Evolutionary conservation across 1,140 invertebrate genomes (phyloP).

Genomic region (Listronotus bonariensis): DNA sequence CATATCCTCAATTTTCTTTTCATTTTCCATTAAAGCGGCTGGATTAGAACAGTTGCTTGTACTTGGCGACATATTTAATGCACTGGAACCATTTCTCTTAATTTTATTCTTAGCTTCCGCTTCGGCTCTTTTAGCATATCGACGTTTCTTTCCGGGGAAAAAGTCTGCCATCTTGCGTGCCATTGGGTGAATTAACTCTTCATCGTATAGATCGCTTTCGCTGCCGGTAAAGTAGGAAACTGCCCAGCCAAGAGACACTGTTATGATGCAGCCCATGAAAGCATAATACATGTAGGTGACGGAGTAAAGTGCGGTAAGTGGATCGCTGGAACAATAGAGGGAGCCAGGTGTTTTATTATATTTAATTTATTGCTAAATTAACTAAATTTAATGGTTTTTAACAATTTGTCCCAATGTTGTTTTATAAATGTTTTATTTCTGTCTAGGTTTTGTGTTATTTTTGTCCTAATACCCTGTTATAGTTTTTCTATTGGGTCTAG

Average conservation of each 20-base stretch:
- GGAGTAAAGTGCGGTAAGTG: constrained; percentile 64
- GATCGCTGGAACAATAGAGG: constrained; percentile 58
- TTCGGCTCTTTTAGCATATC: constrained; percentile 35
- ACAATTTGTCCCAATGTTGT: too few relatives aligned
- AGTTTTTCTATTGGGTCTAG: too few relatives aligned
- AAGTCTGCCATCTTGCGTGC: constrained; percentile 63
- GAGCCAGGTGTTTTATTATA: too few relatives aligned
- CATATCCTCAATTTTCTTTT: constrained; percentile 12
- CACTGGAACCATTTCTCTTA: constrained; percentile 14
- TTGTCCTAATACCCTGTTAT: too few relatives aligned
- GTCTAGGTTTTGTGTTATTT: too few relatives aligned
- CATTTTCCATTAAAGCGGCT: constrained; percentile 2
- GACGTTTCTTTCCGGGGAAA: constrained; percentile 60
- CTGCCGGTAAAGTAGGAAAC: constrained; percentile 67
- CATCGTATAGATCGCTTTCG: constrained; percentile 69
- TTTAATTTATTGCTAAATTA: too few relatives aligned
- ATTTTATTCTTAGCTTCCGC: constrained; percentile 12
- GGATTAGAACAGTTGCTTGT: background rate
- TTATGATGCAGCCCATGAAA: constrained; percentile 69
- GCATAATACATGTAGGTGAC: constrained; percentile 80
- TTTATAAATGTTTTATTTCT: too few relatives aligned
- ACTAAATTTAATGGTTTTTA: too few relatives aligned
- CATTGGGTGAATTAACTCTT: constrained; percentile 68
- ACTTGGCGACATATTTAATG: constrained; percentile 5
- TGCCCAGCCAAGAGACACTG: constrained; percentile 66